Evolutionary conservation across 1,140 invertebrate species (phyloP).

Genomic region (Macrosteles quadrilineatus): DNA sequence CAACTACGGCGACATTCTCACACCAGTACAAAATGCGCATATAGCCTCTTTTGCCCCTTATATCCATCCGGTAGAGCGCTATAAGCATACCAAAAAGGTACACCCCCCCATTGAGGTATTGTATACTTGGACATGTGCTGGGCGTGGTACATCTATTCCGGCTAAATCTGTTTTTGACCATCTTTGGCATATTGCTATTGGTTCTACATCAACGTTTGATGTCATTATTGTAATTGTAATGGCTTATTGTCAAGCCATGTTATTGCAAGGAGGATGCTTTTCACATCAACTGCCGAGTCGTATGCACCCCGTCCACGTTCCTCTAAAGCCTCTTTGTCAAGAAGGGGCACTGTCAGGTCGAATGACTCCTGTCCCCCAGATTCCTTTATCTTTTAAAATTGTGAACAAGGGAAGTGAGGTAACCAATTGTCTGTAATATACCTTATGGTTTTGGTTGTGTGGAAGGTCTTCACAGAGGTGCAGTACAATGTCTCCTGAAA

Average conservation of each 20-base stretch:
- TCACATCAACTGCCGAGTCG: conserved; percentile 29
- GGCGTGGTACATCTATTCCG: too few relatives aligned
- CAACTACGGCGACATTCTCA: conserved; percentile 37
- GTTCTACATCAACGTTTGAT: conserved; percentile 28
- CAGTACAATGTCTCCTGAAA: conserved; percentile 41
- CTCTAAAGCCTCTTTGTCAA: conserved; percentile 30
- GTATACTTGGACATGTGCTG: conserved; percentile 40
- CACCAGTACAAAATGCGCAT: conserved; percentile 38
- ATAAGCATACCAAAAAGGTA: conserved; percentile 41
- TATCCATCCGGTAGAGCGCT: conserved; percentile 35
- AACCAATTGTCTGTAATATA: conserved; percentile 48
- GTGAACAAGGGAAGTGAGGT: conserved; percentile 42
- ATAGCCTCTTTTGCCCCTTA: conserved; percentile 42
- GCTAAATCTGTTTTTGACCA: conserved; percentile 33
- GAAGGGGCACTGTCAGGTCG: conserved; percentile 13
- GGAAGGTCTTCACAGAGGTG: conserved; percentile 31
- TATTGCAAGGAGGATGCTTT: conserved; percentile 16
- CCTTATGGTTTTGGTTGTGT: conserved; percentile 36
- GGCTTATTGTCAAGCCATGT: conserved; percentile 36
- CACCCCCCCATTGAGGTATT: conserved; percentile 45
- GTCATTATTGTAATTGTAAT: conserved; percentile 29
- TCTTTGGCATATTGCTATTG: conserved; percentile 26
- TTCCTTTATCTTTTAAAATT: conserved; percentile 43
- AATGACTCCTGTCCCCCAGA: conserved; percentile 14
- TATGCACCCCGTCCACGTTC: conserved; percentile 29